phyloP scores from a whole-genome alignment of 2,113 vertebrate species.

The Mormyrus iriodes region DNA sequence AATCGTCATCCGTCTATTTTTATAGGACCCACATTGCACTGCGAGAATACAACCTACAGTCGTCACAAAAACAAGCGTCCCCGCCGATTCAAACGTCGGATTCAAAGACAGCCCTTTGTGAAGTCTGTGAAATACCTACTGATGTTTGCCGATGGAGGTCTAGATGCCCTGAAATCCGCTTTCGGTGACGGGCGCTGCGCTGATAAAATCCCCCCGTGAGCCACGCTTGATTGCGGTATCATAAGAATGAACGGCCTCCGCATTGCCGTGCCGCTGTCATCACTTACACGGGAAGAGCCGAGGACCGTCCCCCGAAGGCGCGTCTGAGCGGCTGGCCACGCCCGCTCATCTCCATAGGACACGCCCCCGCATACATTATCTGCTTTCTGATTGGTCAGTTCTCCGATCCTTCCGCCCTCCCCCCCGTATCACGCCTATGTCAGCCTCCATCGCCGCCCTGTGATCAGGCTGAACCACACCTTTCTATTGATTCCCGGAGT shows the following conservation, averaged over 20 bases:
- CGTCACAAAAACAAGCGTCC: conserved; percentile 12
- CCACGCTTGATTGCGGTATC: conserved; percentile 25
- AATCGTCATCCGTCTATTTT: background rate
- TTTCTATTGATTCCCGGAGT: background rate
- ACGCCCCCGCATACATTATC: background rate
- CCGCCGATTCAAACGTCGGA: background rate
- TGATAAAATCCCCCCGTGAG: conserved; percentile 4
- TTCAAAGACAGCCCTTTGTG: background rate
- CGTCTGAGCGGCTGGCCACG: conserved; percentile 14
- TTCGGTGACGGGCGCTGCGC: background rate
- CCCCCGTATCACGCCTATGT: background rate
- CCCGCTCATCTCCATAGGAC: background rate
- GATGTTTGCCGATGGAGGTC: conserved; percentile 25
- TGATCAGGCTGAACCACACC: background rate
- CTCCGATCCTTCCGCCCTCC: background rate
- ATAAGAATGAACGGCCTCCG: conserved; percentile 26
- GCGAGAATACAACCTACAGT: conserved; percentile 10
- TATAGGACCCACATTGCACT: conserved; percentile 10
- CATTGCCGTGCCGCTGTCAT: conserved; percentile 24
- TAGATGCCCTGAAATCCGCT: background rate
- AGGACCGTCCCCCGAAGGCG: conserved; percentile 14
- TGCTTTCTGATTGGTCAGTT: background rate
- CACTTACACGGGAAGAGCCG: conserved; percentile 8
- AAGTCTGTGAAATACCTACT: conserved; percentile 18
- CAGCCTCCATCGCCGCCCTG: background rate